Conservation (phyloP, 1,140 invertebrate genomes). For the Leptestheria dahalacensis region DNA sequence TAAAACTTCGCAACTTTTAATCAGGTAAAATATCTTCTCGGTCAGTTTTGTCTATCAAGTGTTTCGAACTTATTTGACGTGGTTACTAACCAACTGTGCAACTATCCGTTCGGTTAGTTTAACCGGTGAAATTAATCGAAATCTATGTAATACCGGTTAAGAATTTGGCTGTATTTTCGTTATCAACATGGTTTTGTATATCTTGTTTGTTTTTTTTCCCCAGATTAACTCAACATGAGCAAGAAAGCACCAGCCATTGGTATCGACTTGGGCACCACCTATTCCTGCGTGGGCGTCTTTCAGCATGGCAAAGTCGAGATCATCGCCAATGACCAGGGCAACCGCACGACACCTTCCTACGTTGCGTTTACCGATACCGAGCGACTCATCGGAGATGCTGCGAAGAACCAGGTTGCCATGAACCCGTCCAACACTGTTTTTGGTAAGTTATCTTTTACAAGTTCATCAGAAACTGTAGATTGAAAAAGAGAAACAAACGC, state of each 20-base stretch:
- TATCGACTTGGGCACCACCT: constrained; percentile 68
- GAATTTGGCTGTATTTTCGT: neutral
- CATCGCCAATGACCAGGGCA: constrained; percentile 83
- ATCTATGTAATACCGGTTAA: no score
- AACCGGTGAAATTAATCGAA: neutral
- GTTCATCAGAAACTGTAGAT: no score
- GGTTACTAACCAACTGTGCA: neutral
- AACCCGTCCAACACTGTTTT: constrained; percentile 94
- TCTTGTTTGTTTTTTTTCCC: neutral
- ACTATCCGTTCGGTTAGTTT: neutral
- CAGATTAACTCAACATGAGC: constrained; percentile 3
- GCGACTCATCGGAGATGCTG: constrained; percentile 67
- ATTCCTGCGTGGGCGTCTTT: constrained; percentile 79
- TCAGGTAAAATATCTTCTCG: no score
- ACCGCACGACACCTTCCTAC: constrained; percentile 75
- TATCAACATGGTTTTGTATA: neutral
- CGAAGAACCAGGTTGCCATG: constrained; percentile 74
- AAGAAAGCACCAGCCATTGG: constrained; percentile 43
- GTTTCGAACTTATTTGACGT: no score
- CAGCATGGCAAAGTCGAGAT: constrained; percentile 80
- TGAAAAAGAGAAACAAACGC: no score
- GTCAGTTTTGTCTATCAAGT: no score
- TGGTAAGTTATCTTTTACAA: constrained; percentile 26
- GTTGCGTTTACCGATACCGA: constrained; percentile 83
- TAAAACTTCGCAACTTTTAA: no score